Evolutionary conservation across 2,797 vertebrate species (phyloP).

Genomic region (Melanotaenia trifasciata): DNA sequence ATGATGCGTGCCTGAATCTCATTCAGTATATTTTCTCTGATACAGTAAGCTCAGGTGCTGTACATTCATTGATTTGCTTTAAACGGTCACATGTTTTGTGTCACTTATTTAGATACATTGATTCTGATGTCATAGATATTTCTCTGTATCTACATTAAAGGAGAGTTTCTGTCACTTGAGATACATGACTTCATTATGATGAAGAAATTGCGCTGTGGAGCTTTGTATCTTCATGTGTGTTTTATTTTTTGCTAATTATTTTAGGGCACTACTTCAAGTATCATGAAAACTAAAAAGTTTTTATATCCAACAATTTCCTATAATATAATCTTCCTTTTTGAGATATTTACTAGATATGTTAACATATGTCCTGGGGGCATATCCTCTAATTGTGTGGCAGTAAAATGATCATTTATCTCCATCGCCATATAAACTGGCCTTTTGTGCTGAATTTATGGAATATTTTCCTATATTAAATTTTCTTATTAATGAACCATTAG

Average conservation of each 20-base stretch:
- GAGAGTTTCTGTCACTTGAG: background rate
- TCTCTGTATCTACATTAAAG: background rate
- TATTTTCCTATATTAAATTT: constrained; percentile 62
- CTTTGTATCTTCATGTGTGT: background rate
- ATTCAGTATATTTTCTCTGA: too few species aligned
- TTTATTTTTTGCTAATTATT: background rate
- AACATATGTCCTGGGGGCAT: constrained; percentile 16
- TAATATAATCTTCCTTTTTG: background rate
- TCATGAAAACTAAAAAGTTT: background rate
- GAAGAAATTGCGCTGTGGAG: background rate
- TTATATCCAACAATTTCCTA: background rate
- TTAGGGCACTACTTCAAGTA: background rate
- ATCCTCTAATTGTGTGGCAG: constrained; percentile 25
- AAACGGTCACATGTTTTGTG: background rate
- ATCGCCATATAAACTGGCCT: constrained; percentile 35
- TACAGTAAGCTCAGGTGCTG: background rate
- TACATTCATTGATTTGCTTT: background rate
- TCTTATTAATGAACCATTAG: constrained; percentile 67
- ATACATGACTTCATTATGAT: background rate
- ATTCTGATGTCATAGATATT: constrained; percentile 11
- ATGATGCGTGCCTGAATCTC: too few species aligned
- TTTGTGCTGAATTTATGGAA: constrained; percentile 53
- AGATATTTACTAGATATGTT: constrained; percentile 14
- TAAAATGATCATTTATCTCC: constrained; percentile 37
- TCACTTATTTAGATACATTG: constrained; percentile 1